Conservation (phyloP, 1,140 invertebrate species). For the Bombus fervidus region DNA sequence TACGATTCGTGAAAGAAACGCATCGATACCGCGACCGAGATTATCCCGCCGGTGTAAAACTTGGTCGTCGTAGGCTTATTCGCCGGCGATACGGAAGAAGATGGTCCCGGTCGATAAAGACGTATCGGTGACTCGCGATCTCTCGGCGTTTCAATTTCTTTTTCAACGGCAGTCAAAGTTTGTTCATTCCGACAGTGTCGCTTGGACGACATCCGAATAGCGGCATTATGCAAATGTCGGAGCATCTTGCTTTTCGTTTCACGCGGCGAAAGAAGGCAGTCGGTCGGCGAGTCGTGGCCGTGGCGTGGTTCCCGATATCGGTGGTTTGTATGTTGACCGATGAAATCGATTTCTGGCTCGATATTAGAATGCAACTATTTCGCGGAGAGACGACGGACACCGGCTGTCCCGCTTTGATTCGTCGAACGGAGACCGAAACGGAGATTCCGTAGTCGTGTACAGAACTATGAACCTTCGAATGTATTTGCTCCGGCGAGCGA, state of each 20-base stretch:
- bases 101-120: constrained; percentile 29
- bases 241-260: neutral
- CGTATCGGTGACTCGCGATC: neutral
- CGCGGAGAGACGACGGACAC: constrained; percentile 2
- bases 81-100: neutral
- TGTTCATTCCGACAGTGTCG: neutral
- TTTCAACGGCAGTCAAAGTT: neutral
- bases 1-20: constrained; percentile 27
- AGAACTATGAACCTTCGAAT: neutral
- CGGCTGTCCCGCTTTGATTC: neutral
- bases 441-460: too few relatives aligned
- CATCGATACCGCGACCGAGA: constrained; percentile 36
- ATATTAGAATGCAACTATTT: constrained; percentile 67
- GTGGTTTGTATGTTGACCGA: constrained; percentile 36
- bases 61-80: neutral
- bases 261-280: too few relatives aligned
- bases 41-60: constrained; percentile 9
- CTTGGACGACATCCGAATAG: constrained; percentile 6
- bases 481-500: constrained; percentile 17
- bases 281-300: neutral
- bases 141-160: neutral
- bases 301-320: constrained; percentile 31
- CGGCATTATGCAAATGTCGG: neutral
- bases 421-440: constrained; percentile 41
- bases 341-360: constrained; percentile 62